These are phyloP conservation scores for Cephus nigrinus DNA, from an alignment of 2,888 invertebrate species.

Conservation along the genomic window DNA sequence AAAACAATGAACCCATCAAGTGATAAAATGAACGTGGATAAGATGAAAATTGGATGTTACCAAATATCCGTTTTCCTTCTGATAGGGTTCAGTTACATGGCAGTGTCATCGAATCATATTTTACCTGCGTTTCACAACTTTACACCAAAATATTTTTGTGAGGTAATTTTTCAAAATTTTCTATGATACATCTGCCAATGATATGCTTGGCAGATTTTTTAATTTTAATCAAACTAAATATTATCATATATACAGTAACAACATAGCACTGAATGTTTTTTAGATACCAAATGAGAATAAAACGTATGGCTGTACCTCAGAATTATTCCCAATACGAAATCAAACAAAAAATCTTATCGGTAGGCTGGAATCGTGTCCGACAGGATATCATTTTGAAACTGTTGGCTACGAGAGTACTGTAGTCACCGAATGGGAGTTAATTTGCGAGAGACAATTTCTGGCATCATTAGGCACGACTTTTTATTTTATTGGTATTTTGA, in stretches of 20 bases:
- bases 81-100: slow-evolving; percentile 60
- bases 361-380: slow-evolving; percentile 9
- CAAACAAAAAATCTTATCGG: slow-evolving; percentile 15
- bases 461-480: slow-evolving; percentile 55
- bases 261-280: not conserved
- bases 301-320: slow-evolving; percentile 39
- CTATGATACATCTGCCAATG: not conserved
- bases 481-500: slow-evolving; percentile 63
- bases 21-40: slow-evolving; percentile 50
- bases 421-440: slow-evolving; percentile 62
- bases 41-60: slow-evolving; percentile 55
- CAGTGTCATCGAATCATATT: slow-evolving; percentile 64
- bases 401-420: slow-evolving; percentile 48
- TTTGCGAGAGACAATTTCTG: slow-evolving; percentile 61
- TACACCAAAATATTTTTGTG: slow-evolving; percentile 61
- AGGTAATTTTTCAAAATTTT: slow-evolving; percentile 47
- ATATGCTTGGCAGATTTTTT: not conserved
- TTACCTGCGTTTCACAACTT: slow-evolving; percentile 62
- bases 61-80: slow-evolving; percentile 57
- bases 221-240: not conserved
- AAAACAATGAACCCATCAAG: not conserved
- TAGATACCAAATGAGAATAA: slow-evolving; percentile 21
- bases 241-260: not conserved
- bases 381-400: slow-evolving; percentile 46
- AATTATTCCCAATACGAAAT: not conserved